These are phyloP conservation scores for Holothuria leucospilota DNA, from an alignment of 53 echinoderm and acorn worm species.

Conservation along the genomic window DNA sequence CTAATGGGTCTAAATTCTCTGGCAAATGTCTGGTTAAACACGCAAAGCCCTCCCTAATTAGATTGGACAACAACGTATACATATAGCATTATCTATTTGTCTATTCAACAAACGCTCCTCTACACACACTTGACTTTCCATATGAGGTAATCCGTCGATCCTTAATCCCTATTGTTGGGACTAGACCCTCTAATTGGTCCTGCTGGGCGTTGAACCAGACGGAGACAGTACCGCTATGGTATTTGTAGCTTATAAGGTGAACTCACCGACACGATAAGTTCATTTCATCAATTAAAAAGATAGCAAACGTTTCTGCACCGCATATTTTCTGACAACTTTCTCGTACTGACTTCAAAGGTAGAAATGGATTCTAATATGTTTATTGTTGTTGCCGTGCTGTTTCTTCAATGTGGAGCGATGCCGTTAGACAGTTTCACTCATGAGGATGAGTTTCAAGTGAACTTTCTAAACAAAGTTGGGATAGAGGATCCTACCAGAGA, in stretches of 20 bases:
- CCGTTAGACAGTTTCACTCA: background rate
- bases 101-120: no score
- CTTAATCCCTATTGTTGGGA: conserved; percentile 3
- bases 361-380: background rate
- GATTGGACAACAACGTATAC: conserved; percentile 4
- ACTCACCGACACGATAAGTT: background rate
- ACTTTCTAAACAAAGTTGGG: conserved; percentile 70
- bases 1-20: no score
- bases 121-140: conserved; percentile 5
- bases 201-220: conserved; percentile 29
- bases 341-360: no score
- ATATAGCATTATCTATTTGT: no score
- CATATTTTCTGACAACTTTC: background rate
- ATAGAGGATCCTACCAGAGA: conserved; percentile 58
- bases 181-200: conserved; percentile 41
- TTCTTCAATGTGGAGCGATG: conserved; percentile 1
- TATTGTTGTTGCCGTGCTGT: background rate
- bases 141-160: background rate
- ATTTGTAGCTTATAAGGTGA: background rate
- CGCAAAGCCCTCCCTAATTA: background rate
- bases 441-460: conserved; percentile 30
- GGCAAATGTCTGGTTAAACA: background rate
- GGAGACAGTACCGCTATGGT: background rate
- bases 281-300: background rate
- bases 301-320: background rate